phyloP scores from a whole-genome alignment of 2,113 vertebrate genomes.

The Sorex fumeus region DNA sequence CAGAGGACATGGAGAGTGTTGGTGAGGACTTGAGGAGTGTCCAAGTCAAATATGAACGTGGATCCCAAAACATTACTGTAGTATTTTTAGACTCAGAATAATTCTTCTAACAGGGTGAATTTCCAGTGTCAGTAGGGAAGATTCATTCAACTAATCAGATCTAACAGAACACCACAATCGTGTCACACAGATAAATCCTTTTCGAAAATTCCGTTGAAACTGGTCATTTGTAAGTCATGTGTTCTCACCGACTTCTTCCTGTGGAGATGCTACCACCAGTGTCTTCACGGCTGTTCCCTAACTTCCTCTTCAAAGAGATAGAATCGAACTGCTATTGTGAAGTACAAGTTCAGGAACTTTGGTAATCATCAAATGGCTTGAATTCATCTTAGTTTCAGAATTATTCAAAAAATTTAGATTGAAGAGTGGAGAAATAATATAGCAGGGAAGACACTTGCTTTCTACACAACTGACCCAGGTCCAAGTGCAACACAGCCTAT shows the following conservation, averaged over 20 bases:
- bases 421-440: not conserved
- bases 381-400: conserved; percentile 38
- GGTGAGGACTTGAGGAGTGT: not conserved
- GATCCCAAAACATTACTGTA: not conserved
- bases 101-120: conserved; percentile 13
- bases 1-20: not conserved
- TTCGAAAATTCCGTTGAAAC: conserved; percentile 39
- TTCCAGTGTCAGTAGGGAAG: not conserved
- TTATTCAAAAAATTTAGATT: conserved; percentile 30
- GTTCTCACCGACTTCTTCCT: conserved; percentile 44
- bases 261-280: not conserved
- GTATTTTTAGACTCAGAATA: not conserved
- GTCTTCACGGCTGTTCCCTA: not conserved
- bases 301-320: conserved; percentile 60
- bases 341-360: conserved; percentile 52
- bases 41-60: not conserved
- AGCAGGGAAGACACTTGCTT: no score
- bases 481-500: no score
- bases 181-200: not conserved
- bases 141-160: not conserved
- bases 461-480: no score
- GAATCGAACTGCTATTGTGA: not conserved
- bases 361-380: conserved; percentile 42
- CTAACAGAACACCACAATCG: conserved; percentile 14
- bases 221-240: conserved; percentile 57